phyloP scores from a whole-genome alignment of 2,113 vertebrate genomes.

The Brevimyrus niger region DNA sequence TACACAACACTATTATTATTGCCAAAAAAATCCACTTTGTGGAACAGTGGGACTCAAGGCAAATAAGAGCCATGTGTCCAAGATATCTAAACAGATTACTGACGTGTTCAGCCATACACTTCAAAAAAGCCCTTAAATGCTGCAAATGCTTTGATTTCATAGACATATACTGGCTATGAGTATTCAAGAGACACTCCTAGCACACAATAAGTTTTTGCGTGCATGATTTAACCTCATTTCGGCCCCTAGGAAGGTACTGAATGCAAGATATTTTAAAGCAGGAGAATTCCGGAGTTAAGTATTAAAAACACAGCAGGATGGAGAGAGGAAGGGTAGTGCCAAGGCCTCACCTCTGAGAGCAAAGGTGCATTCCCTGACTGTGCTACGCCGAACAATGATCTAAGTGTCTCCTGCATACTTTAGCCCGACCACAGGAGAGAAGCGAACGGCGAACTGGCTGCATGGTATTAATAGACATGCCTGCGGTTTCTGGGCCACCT shows the following conservation, averaged over 20 bases:
- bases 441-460: conserved; percentile 32
- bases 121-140: not conserved
- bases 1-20: not conserved
- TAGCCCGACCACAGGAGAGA: conserved; percentile 19
- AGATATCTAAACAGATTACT: not conserved
- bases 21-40: not conserved
- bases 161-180: not conserved
- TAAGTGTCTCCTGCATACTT: conserved; percentile 49
- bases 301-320: conserved; percentile 4
- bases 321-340: conserved; percentile 11
- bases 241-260: not conserved
- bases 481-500: conserved; percentile 52
- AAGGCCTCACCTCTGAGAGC: conserved; percentile 5
- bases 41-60: not conserved
- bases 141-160: not conserved
- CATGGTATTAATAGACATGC: conserved; percentile 62
- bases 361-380: conserved; percentile 39
- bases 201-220: not conserved
- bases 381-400: conserved; percentile 48
- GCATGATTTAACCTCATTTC: not conserved
- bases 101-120: not conserved
- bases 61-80: not conserved
- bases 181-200: not conserved
- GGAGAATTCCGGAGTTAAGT: conserved; percentile 3
- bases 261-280: conserved; percentile 9